These are phyloP conservation scores for Halictus ligatus DNA, from an alignment of 2,888 invertebrate genomes.

Conservation along the genomic window DNA sequence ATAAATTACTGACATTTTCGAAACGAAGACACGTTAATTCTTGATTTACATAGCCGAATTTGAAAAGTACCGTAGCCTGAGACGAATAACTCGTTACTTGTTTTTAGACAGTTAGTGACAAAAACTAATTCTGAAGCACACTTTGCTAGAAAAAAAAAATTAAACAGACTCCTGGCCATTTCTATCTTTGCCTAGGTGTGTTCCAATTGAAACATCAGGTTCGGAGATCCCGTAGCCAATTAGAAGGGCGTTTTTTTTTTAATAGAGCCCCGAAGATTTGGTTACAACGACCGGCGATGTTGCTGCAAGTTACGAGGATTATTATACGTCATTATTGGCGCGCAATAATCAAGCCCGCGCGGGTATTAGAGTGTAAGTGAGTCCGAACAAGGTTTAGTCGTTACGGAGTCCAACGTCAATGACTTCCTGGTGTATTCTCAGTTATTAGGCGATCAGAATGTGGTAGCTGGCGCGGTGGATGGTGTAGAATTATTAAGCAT, in stretches of 20 bases:
- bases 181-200: too few species aligned
- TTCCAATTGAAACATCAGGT: not conserved
- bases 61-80: too few species aligned
- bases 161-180: too few species aligned
- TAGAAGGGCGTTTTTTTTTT: not conserved
- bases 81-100: not conserved
- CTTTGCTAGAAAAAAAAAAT: not conserved
- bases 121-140: not conserved
- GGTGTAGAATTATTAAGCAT: slow-evolving; percentile 23
- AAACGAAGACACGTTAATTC: too few species aligned
- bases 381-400: slow-evolving; percentile 11
- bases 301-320: not conserved
- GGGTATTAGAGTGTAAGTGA: not conserved
- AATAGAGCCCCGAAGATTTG: not conserved
- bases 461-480: not conserved
- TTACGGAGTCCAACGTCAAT: slow-evolving; percentile 25
- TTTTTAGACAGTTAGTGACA: not conserved
- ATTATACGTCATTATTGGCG: not conserved
- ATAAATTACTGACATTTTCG: too few species aligned
- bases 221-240: not conserved
- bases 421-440: slow-evolving; percentile 44
- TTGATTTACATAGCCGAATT: too few species aligned
- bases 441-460: slow-evolving; percentile 40
- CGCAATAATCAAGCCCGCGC: not conserved
- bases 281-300: not conserved